A percentile compares a stretch with the other conserved stretches of the same genome.
phyloP scores from a whole-genome alignment of 2,113 vertebrate genomes.

The Eulemur macaco region DNA sequence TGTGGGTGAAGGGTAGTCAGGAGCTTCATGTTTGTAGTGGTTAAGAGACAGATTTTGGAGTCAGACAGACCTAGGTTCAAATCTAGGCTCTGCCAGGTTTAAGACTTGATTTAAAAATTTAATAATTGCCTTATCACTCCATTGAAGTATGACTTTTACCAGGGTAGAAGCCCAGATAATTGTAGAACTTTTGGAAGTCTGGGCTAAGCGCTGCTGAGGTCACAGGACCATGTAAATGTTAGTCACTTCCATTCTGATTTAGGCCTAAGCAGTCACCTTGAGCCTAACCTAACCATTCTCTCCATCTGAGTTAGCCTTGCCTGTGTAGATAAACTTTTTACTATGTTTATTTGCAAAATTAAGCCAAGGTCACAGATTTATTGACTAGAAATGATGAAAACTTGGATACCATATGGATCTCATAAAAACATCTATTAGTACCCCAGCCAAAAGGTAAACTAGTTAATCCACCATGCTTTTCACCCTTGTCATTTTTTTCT shows the following conservation, averaged over 20 bases:
- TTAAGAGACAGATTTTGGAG: neutral
- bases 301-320: neutral
- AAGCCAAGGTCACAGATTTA: neutral
- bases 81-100: neutral
- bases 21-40: neutral
- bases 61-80: slow-evolving; percentile 5
- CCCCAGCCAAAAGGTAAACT: neutral
- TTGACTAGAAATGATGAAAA: slow-evolving; percentile 5
- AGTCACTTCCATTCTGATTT: slow-evolving; percentile 29
- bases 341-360: slow-evolving; percentile 24
- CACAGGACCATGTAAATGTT: neutral
- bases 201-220: neutral
- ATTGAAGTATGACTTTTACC: neutral
- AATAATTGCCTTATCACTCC: neutral
- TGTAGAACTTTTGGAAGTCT: neutral
- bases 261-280: neutral
- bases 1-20: neutral
- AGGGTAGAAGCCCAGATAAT: neutral
- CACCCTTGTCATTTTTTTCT: neutral
- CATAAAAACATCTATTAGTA: neutral
- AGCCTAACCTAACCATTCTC: neutral
- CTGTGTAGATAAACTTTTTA: neutral
- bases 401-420: neutral
- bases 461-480: neutral
- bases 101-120: slow-evolving; percentile 37